phyloP scores from a whole-genome alignment of 2,113 vertebrate genomes.

The Tachysurus vachellii region DNA sequence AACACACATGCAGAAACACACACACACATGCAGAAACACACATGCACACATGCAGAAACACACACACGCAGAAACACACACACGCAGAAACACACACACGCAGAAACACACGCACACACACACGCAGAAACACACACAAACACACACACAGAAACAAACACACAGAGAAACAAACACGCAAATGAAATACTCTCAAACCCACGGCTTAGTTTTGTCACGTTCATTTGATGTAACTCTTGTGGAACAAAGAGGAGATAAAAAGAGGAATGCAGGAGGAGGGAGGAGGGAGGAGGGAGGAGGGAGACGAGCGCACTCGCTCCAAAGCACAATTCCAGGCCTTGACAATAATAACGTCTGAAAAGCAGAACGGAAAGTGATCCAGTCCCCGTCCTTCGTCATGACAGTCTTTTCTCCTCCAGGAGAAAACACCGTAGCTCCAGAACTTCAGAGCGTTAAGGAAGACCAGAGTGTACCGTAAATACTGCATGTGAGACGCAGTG shows the following conservation, averaged over 20 bases:
- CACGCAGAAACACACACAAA: too few species aligned
- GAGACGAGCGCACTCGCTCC: conserved; percentile 34
- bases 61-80: too few species aligned
- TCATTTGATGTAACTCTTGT: conserved; percentile 48
- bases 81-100: too few species aligned
- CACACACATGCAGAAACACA: too few species aligned
- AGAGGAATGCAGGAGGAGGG: conserved; percentile 29
- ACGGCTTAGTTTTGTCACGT: conserved; percentile 42
- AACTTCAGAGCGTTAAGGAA: conserved; percentile 14
- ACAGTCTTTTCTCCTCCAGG: conserved; percentile 33
- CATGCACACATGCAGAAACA: too few species aligned
- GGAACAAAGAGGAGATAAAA: conserved; percentile 54
- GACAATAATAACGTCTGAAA: conserved; percentile 56
- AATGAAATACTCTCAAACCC: conserved; percentile 35
- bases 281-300: background rate
- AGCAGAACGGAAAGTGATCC: conserved; percentile 48
- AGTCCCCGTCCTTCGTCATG: conserved; percentile 42
- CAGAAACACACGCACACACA: too few species aligned
- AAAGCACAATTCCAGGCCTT: conserved; percentile 36
- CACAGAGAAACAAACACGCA: conserved; percentile 1
- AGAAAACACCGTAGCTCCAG: conserved; percentile 33
- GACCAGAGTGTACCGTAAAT: background rate
- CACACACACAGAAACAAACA: too few species aligned
- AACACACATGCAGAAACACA: too few species aligned
- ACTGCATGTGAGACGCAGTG: background rate